Base-by-base conservation (phyloP, 2,888 invertebrate genomes). In the Morpho deidamia region DNA sequence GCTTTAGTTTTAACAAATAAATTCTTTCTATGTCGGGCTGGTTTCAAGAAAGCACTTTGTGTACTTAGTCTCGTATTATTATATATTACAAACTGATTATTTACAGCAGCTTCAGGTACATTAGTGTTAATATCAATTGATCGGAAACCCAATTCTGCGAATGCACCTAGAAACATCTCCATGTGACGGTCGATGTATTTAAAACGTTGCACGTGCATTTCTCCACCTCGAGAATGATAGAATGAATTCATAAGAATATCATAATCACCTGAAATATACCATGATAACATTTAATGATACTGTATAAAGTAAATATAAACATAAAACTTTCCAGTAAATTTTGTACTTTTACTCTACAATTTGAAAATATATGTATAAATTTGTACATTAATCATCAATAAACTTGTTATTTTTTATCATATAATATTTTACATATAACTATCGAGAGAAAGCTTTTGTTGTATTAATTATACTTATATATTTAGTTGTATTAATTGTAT, bases 31-130 rank as follows among this genome's bases (percentile, higher is more conserved):
- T 88, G 78, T 58, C 71, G 74, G 1, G 85, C 70, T 40, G 84
- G 83, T 69, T 82, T 86, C 5, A 90, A 63, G 53, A 88, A 90
- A 4, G 88, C 89, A 33, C 63, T 76, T 43, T 88, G 86, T 7
- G 84, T 75, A 60, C 89, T 90, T n/a, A 86, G 66, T 47, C 90
- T 76, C 5, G 89, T 89, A 50, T 88, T 88, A 55, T 90, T 90
- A 32, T 62, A 68, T 37, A 89, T 70, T 0, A 83, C 71, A 47
- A 88, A 89, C 60, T 90, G 90, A 54, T 89, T 81, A 46, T 83
- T 78, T 12, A 89, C 81, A 0, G 84, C 72, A 1, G 87, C 88
- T 70, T 90, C 89, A 1, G 81, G 74, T 8, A 78, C 70, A 57
- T 88, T 87, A 42, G 79, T 81, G 64, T 90, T 90, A 44, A 88